Base-by-base conservation (phyloP, 1,140 invertebrate genomes). In the Meteorus sp. region DNA sequence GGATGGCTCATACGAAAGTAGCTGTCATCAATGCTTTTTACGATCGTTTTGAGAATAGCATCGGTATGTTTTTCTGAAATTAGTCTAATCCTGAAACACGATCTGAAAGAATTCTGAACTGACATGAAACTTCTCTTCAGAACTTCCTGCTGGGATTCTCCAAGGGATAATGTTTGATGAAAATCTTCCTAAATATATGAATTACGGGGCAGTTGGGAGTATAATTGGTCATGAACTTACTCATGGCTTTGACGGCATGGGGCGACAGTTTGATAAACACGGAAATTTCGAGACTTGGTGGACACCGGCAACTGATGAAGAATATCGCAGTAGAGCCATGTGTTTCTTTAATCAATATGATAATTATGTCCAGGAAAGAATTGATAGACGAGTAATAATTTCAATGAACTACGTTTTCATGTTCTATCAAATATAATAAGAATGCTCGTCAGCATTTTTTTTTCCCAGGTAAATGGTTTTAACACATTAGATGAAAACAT, bases 401-500 rank as follows among this genome's bases (percentile, higher is more conserved):
- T n/a, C n/a, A n/a, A n/a, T n/a, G n/a, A 7, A 15, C 1, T 44
- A 2, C 2, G 7, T 5, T 17, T n/a, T n/a, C n/a, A n/a, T n/a
- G n/a, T n/a, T n/a, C n/a, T n/a, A n/a, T n/a, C n/a, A n/a, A n/a
- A n/a, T n/a, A n/a, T n/a, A n/a, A n/a, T n/a, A n/a, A 44, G 7
- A 11, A 5, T 1, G 22, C n/a, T 19, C 19, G 8, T 44, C 5
- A 44, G 1, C n/a, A 19, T 19, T 44, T 25, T 15, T n/a, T 50
- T 56, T 52, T 9, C n/a, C n/a, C 67, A 93, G 90, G 62, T 93
- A 20, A 95, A 95, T 64, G 90, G 91, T 31, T 87, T 92, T 25
- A 92, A 93, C 61, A 93, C 92, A 0, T 91, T 94, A 78, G 90
- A 88, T 11, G 93, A 96, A 70, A 95, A 95, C 71, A 93, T 95